Evolutionary conservation across 1,140 invertebrate species (phyloP), one percentile per base, ranked within the genome.

Genomic region (Zaprionus inermis): DNA sequence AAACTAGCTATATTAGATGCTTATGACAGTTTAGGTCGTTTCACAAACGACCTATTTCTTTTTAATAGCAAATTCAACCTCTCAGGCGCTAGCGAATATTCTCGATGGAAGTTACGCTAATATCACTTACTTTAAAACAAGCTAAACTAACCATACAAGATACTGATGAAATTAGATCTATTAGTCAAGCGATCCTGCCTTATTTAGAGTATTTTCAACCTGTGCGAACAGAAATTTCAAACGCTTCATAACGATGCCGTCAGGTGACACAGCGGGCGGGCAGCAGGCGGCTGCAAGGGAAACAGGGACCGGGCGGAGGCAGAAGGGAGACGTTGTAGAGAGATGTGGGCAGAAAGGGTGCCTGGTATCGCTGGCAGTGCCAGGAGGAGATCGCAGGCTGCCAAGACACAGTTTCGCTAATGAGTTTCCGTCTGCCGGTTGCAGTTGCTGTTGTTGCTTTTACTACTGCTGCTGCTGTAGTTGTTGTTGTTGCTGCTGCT

Each of bases 381-480:
- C 10, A 14, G n/a, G 18, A 11, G 36, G 32, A 67, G 55, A 72
- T 72, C 49, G 49, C 30, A 24, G 61, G 9, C 79, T 63, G 71
- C 70, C 81, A 84, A 84, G 81, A 84, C 77, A 81, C 81, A 80
- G 81, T 83, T 73, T 83, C 79, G 71, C 83, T 88, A 88, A 88
- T 88, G 83, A 88, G 83, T 88, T 88, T 88, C 83, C 83, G 83
- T 88, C 83, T 77, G 70, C 55, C 46, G 54, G 60, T 38, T n/a
- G 18, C 10, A n/a, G 52, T 32, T 55, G 58, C 4, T 24, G 71
- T 51, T 57, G 64, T 30, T 76, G 51, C 16, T 54, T 24, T 34
- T 55, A 54, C 3, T 20, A 63, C 49, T 63, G 60, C 22, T 77
- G 66, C 20, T 34, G 57, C n/a, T 41, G 67, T 49, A 34, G 28